Evolutionary conservation across 2,888 invertebrate species (phyloP).

Genomic region (Megalurothrips usitatus): DNA sequence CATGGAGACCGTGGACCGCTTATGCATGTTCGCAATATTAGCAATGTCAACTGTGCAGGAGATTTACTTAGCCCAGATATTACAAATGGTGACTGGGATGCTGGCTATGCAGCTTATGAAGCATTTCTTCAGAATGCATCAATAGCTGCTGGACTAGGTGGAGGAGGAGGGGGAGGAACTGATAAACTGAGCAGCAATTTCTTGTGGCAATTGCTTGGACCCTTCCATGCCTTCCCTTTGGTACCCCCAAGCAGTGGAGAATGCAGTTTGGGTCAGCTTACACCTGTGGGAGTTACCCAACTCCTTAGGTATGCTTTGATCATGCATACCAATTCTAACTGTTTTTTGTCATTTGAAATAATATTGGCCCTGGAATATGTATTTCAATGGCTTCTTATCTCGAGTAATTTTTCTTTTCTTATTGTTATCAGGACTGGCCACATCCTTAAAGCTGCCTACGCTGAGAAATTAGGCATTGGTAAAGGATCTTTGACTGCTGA

Average conservation of each 20-base stretch:
- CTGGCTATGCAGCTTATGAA: constrained; percentile 43
- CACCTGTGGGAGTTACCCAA: constrained; percentile 47
- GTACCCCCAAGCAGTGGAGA: constrained; percentile 61
- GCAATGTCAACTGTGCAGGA: constrained; percentile 69
- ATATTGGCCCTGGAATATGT: neutral
- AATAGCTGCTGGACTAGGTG: constrained; percentile 39
- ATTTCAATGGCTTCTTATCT: neutral
- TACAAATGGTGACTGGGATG: constrained; percentile 35
- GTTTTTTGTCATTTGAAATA: neutral
- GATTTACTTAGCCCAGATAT: constrained; percentile 43
- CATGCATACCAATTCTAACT: neutral
- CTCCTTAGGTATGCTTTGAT: neutral
- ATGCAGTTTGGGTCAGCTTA: constrained; percentile 82
- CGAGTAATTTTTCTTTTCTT: neutral
- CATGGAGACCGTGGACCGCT: constrained; percentile 89
- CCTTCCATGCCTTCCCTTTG: constrained; percentile 80
- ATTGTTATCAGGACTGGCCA: constrained; percentile 59
- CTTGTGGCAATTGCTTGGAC: constrained; percentile 59
- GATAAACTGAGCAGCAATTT: constrained; percentile 1
- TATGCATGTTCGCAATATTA: constrained; percentile 73
- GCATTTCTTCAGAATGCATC: constrained; percentile 57
- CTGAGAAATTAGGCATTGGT: constrained; percentile 60
- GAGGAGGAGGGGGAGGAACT: constrained; percentile 12
- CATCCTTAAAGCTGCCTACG: constrained; percentile 53
- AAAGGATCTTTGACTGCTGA: constrained; percentile 49